Conservation (phyloP, 2,797 vertebrate genomes). For the Alfaro cultratus region DNA sequence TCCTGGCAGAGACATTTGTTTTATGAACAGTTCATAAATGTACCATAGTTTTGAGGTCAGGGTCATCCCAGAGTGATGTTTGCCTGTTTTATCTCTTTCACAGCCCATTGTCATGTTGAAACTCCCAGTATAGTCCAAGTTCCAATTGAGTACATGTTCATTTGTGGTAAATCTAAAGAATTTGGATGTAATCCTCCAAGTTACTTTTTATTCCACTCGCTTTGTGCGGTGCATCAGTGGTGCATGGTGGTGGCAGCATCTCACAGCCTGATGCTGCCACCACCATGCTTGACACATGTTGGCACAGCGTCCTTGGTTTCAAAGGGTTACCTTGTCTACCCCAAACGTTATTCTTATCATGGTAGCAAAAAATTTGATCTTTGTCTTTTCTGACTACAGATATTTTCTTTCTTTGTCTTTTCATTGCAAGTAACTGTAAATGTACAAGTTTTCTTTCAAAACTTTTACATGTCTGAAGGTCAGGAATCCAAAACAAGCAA, state of each 20-base stretch:
- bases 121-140: not conserved
- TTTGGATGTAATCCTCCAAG: not conserved
- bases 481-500: too few relatives aligned
- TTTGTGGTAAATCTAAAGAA: not conserved
- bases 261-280: not conserved
- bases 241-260: too few relatives aligned
- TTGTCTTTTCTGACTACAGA: not conserved
- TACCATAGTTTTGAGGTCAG: not conserved
- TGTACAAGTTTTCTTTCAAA: not conserved
- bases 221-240: not conserved
- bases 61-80: not conserved
- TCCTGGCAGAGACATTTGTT: not conserved
- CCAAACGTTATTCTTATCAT: not conserved
- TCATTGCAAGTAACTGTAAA: not conserved
- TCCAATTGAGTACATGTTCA: not conserved
- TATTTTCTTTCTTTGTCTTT: not conserved
- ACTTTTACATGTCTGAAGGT: too few relatives aligned
- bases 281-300: not conserved
- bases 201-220: not conserved
- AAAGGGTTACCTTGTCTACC: not conserved
- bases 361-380: not conserved
- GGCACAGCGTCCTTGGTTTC: not conserved
- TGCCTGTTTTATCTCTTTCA: not conserved
- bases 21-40: not conserved
- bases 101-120: not conserved